Evolutionary conservation across 2,888 invertebrate genomes (phyloP), one percentile per base, ranked within the genome.

Genomic region (Drosophila tripunctata): DNA sequence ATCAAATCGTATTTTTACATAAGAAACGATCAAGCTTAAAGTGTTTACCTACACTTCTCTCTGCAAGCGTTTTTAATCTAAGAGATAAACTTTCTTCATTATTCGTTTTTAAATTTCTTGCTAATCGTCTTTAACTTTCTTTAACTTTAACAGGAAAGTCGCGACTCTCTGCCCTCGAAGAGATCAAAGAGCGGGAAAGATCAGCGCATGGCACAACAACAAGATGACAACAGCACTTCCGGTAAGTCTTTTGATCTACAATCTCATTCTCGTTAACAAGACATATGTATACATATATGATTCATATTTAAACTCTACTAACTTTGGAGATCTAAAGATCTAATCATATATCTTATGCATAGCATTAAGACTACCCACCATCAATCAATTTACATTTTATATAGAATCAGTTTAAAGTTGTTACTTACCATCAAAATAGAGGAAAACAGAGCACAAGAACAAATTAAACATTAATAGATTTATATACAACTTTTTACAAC

Each of bases 141-240:
- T 3, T 12, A 10, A n/a, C 5, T 10, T 51, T 56, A 54, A 27
- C 57, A 91, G 91, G 91, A 91, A 88, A 90, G 89, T 74, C 90
- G 89, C 81, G 90, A 92, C 48, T 89, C 91, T 44, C 70, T 89
- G 43, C 88, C 89, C 62, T 61, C 83, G 50, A 89, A 91, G 76
- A 87, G 90, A 81, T 81, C 86, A 66, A 91, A 91, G 90, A 87
- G 86, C 72, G 78, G 83, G 56, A 91, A 91, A 85, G 90, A 91
- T 68, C 86, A 78, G 51, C 82, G 85, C 48, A 67, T 63, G 41
- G 78, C 56, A 45, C 88, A 80, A 63, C 88, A 84, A 64, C 89
- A 90, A 62, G 89, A 91, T 47, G 90, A 91, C 58, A 91, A 90
- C 81, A 91, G 91, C 77, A 89, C 90, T 80, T 91, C 91, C 76